Conservation (phyloP, 2,797 vertebrate species). For the Spinus pinus region DNA sequence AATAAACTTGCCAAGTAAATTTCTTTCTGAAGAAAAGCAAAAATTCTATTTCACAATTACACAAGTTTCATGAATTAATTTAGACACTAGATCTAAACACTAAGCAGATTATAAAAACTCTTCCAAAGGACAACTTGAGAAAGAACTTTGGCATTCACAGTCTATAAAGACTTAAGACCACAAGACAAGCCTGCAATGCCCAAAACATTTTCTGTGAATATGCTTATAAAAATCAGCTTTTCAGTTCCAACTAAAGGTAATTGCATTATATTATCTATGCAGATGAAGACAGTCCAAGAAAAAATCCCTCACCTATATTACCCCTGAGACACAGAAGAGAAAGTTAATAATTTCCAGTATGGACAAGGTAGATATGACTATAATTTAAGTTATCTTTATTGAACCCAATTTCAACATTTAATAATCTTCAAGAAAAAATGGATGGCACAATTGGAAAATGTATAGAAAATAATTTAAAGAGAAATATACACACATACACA, state of each 20-base stretch:
- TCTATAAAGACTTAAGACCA: neutral
- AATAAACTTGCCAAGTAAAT: constrained; percentile 20
- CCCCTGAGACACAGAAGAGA: neutral
- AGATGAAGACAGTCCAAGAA: neutral
- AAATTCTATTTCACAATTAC: neutral
- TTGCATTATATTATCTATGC: neutral
- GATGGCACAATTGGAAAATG: neutral
- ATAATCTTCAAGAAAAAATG: neutral
- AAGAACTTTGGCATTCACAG: neutral
- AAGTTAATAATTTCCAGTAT: neutral
- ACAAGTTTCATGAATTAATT: neutral
- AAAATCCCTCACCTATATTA: neutral
- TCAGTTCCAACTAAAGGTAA: neutral
- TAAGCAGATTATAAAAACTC: neutral
- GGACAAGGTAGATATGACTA: neutral
- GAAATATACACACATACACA: neutral
- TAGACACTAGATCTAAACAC: neutral
- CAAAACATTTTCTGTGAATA: neutral
- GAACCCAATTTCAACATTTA: neutral
- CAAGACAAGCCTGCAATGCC: neutral
- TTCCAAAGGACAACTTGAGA: neutral
- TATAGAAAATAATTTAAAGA: neutral
- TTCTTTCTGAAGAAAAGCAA: constrained; percentile 28
- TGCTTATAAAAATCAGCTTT: neutral
- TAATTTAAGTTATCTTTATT: neutral